Evolutionary conservation across 2,888 invertebrate species (phyloP), one percentile per base, ranked within the genome.

Genomic region (Halictus ligatus): DNA sequence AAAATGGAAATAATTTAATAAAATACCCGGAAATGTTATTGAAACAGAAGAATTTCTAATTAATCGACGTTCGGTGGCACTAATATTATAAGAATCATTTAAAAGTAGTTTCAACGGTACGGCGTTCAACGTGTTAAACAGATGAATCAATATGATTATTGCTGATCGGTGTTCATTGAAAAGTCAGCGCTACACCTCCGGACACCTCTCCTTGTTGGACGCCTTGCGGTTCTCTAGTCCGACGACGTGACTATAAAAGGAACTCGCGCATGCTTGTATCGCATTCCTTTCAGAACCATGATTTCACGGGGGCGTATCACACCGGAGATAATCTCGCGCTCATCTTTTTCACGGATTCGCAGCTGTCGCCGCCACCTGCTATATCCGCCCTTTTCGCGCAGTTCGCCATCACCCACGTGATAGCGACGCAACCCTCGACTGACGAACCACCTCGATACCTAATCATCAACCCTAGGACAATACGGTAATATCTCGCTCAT

Each of bases 341-440:
- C 87, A 85, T 87, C 89, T 92, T 92, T 91, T 92, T 88, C 89
- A 90, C 85, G 88, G 92, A 92, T 93, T 91, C 92, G 90, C 93
- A 93, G 92, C 93, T 93, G 92, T 91, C 90, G 85, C 80, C 29
- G 89, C 92, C 93, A 93, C 93, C 93, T 93, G 93, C 91, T 90
- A 92, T 90, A 91, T 92, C 92, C 92, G 92, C 93, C 92, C 91
- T 92, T 93, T 93, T 92, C 93, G 92, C 93, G 88, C 91, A 89
- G 91, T 88, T 92, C 91, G 92, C 91, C 88, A 86, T 90, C 91
- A 91, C 92, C 93, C 91, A 92, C 91, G 89, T 91, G 87, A 92
- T 77, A 81, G 77, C 54, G 71, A 80, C 71, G 74, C 60, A 69
- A 64, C 71, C 87, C 84, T 82, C 87, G 8, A 18, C 54, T 43